phyloP scores from a whole-genome alignment of 2,113 vertebrate genomes.

The Catharus fuscescens region DNA sequence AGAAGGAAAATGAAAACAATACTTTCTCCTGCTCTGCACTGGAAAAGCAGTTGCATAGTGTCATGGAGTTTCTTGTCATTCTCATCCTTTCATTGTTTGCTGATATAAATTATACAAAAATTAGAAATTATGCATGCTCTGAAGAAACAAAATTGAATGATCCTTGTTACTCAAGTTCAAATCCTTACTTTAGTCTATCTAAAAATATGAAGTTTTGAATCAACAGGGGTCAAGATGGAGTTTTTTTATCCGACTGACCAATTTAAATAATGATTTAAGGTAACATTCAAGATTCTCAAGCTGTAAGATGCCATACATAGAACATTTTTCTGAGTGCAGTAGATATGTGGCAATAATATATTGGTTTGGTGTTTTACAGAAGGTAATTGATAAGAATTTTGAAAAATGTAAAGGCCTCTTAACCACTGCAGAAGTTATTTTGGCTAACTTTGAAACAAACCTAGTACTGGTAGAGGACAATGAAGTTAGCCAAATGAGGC shows the following conservation, averaged over 20 bases:
- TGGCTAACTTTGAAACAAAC: not conserved
- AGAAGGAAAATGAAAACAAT: not conserved
- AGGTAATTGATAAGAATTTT: not conserved
- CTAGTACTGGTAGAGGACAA: not conserved
- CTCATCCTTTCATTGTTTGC: not conserved
- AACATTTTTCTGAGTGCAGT: not conserved
- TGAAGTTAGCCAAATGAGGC: not conserved
- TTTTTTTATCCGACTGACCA: not conserved
- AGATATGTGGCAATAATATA: not conserved
- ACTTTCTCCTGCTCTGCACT: not conserved
- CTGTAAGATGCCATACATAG: not conserved
- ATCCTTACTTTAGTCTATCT: not conserved
- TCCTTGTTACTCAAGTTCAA: not conserved
- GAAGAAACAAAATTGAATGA: not conserved
- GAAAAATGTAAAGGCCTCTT: not conserved
- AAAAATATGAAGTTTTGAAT: not conserved
- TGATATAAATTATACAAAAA: not conserved
- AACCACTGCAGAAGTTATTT: not conserved
- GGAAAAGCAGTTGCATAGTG: not conserved
- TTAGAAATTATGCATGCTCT: not conserved
- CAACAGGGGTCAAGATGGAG: not conserved
- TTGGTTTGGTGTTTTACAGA: not conserved
- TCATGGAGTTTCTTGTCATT: not conserved
- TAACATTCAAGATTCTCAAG: not conserved
- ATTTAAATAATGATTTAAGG: not conserved